A percentile compares a stretch with the other conserved stretches of the same genome.
Conservation (phyloP, 2,888 invertebrate species). For the Entomobrya proxima region DNA sequence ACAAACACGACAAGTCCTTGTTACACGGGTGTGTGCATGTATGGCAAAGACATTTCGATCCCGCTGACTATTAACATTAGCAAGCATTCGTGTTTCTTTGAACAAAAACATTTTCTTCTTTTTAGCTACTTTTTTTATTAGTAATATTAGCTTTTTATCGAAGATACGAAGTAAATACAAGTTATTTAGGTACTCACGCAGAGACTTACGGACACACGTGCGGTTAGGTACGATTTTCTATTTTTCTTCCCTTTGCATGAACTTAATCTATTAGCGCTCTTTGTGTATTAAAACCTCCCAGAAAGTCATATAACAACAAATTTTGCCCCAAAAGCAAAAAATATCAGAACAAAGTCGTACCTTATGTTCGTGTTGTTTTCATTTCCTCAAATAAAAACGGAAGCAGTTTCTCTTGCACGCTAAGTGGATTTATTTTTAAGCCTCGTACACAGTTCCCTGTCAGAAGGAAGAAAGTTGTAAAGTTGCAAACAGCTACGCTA, state of each 20-base stretch:
- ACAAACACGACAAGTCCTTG: no score
- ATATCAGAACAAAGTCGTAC: neutral
- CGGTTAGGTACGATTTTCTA: neutral
- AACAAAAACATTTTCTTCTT: neutral
- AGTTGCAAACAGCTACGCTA: neutral
- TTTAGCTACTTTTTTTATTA: neutral
- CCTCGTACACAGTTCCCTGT: neutral
- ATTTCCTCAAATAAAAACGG: slow-evolving; percentile 1
- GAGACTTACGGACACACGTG: neutral
- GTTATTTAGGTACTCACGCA: neutral
- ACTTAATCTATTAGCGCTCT: neutral
- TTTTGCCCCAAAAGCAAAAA: neutral
- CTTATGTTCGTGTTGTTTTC: slow-evolving; percentile 12
- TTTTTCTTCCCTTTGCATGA: neutral
- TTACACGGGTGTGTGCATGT: no score
- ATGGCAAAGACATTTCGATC: neutral
- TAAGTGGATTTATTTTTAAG: slow-evolving; percentile 20
- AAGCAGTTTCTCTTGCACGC: neutral
- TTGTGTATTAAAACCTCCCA: neutral
- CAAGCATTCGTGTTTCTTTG: neutral
- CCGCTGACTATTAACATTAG: neutral
- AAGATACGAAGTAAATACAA: no score
- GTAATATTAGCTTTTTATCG: no score
- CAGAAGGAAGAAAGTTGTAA: neutral
- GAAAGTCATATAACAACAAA: neutral